Evolutionary conservation across 2,113 vertebrate species (phyloP).

Genomic region (Mesocricetus auratus): DNA sequence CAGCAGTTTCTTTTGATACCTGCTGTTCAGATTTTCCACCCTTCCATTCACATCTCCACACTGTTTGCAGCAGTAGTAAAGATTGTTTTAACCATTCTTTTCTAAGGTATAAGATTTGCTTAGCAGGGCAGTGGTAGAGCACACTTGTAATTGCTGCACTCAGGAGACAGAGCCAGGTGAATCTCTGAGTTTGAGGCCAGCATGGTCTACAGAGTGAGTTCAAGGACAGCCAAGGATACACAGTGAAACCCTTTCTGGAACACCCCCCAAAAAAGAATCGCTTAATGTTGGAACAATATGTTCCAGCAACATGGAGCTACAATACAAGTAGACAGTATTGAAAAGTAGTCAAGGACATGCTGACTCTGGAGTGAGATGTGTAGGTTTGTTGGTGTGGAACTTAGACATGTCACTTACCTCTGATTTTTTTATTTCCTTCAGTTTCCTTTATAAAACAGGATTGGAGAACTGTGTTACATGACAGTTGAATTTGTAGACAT

Average conservation of each 20-base stretch:
- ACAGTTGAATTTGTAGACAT: background rate
- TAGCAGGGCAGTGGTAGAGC: no score
- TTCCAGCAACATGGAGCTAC: background rate
- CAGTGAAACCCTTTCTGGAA: no score
- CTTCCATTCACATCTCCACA: background rate
- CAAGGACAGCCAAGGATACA: no score
- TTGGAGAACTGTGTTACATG: background rate
- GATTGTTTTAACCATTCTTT: slow-evolving; percentile 26
- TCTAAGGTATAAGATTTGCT: background rate
- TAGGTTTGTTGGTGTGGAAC: slow-evolving; percentile 9
- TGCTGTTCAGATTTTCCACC: slow-evolving; percentile 7
- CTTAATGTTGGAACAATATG: slow-evolving; percentile 51
- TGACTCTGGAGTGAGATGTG: background rate
- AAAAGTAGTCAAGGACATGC: slow-evolving; percentile 25
- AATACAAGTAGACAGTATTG: background rate
- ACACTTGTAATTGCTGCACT: no score
- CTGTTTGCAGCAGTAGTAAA: slow-evolving; percentile 10
- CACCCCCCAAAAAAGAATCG: background rate
- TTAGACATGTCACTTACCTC: background rate
- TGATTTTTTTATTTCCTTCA: background rate
- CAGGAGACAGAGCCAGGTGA: no score
- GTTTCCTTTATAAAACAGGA: slow-evolving; percentile 37
- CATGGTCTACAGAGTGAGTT: no score
- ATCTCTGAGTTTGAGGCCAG: no score
- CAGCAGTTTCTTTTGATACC: slow-evolving; percentile 15